These are phyloP conservation scores for Cherax quadricarinatus DNA, from an alignment of 1,140 invertebrate genomes.

Conservation along the genomic window DNA sequence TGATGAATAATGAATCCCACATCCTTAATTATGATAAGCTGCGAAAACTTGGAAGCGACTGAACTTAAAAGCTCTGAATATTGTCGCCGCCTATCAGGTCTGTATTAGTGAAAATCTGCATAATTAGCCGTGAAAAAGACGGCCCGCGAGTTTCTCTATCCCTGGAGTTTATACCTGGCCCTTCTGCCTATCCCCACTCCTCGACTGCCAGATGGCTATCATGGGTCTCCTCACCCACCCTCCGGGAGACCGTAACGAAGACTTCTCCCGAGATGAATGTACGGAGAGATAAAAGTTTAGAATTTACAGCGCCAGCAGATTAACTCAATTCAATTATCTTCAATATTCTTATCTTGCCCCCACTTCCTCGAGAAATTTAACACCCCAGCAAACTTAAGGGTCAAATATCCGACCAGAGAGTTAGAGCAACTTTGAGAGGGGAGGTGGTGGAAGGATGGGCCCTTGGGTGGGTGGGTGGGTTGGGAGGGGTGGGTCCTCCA, in stretches of 20 bases:
- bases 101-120: not conserved
- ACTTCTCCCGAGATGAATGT: not conserved
- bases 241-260: not conserved
- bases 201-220: not conserved
- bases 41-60: not conserved
- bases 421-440: not conserved
- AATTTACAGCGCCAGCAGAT: slow-evolving; percentile 3
- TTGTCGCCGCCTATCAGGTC: not conserved
- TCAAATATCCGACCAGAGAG: not conserved
- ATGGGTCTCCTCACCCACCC: too few relatives aligned
- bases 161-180: not conserved
- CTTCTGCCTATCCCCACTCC: not conserved
- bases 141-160: not conserved
- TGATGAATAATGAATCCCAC: too few relatives aligned
- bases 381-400: not conserved
- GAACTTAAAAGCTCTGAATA: not conserved
- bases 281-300: not conserved
- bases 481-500: too few relatives aligned
- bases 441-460: too few relatives aligned
- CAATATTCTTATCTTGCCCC: not conserved
- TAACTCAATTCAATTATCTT: slow-evolving; percentile 1
- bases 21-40: not conserved
- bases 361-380: slow-evolving; percentile 4
- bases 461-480: not conserved
- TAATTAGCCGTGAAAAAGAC: not conserved